These are phyloP conservation scores for Anser brachyrhynchus DNA, from an alignment of 2,113 vertebrate genomes.

Conservation along the genomic window DNA sequence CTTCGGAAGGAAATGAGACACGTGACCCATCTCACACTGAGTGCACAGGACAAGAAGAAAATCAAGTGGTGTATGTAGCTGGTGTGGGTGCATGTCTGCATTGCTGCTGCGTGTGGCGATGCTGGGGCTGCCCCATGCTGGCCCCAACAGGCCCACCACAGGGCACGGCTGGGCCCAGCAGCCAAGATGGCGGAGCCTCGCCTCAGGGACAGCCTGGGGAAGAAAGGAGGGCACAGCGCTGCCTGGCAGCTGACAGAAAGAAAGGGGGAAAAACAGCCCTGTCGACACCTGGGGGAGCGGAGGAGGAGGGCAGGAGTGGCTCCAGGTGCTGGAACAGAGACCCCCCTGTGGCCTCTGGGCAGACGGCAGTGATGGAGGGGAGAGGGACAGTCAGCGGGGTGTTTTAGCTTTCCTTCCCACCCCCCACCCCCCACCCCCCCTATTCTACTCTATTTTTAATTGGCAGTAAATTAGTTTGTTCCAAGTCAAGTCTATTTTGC, in stretches of 20 bases:
- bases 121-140: fast-evolving
- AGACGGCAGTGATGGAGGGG: too few species aligned
- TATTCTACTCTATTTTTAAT: neutral
- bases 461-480: neutral
- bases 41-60: fast-evolving
- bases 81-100: fast-evolving
- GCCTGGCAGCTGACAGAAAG: neutral
- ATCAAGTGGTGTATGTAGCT: fast-evolving
- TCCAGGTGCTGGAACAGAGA: too few species aligned
- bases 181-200: neutral
- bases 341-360: too few species aligned
- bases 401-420: too few species aligned
- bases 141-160: neutral
- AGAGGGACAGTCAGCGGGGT: too few species aligned
- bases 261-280: neutral
- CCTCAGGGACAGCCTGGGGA: neutral
- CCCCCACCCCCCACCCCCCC: too few species aligned
- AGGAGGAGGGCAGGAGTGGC: neutral
- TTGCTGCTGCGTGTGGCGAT: neutral
- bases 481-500: neutral
- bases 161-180: neutral
- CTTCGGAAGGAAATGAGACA: neutral
- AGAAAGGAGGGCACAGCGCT: neutral
- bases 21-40: neutral
- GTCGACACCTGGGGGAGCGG: neutral